phyloP scores from a whole-genome alignment of 2,888 invertebrate species.

The Lepidocyrtinus sp. region DNA sequence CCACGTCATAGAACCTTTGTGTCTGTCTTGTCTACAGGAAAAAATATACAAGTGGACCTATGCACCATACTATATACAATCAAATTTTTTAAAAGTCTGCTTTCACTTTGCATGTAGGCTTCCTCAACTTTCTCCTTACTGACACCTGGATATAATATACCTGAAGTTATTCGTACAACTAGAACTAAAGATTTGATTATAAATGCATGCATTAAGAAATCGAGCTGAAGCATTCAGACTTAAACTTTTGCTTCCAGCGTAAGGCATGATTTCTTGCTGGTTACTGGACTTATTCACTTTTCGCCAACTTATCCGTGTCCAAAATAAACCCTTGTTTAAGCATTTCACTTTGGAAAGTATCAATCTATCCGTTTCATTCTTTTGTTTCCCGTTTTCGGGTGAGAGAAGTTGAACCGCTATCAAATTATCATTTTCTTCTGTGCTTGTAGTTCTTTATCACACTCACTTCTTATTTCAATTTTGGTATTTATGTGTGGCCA shows the following conservation, averaged over 20 bases:
- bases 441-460: slow-evolving; percentile 6
- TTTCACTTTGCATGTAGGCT: neutral
- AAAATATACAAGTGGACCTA: neutral
- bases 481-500: neutral
- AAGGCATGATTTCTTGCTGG: slow-evolving; percentile 19
- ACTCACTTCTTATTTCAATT: neutral
- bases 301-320: no score
- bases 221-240: slow-evolving; percentile 7
- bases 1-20: neutral
- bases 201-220: neutral
- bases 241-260: neutral
- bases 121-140: neutral
- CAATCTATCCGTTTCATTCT: slow-evolving; percentile 11
- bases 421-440: slow-evolving; percentile 6
- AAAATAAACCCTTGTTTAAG: neutral
- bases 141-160: neutral
- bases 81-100: no score
- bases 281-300: slow-evolving; percentile 6
- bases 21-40: neutral
- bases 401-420: slow-evolving; percentile 15
- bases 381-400: neutral
- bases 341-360: neutral
- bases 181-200: slow-evolving; percentile 3
- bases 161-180: neutral
- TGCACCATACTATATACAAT: neutral